Conservation (phyloP, 2,797 vertebrate genomes). For the Erethizon dorsatum region DNA sequence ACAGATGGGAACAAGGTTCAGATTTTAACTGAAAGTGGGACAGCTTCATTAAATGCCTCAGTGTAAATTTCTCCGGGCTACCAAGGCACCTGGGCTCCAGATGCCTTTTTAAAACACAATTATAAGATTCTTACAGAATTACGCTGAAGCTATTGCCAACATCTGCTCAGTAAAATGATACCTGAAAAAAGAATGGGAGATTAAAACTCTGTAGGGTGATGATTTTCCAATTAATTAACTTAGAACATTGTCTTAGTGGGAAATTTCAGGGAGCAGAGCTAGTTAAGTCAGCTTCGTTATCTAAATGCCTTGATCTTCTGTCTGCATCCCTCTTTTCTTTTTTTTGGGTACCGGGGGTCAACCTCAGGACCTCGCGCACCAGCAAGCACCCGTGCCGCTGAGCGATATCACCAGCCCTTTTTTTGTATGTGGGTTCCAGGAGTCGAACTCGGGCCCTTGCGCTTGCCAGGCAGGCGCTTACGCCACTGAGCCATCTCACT, state of each 20-base stretch:
- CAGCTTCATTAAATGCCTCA: not conserved
- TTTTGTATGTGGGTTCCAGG: too few species aligned
- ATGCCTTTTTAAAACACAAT: not conserved
- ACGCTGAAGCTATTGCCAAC: not conserved
- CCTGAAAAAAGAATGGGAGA: not conserved
- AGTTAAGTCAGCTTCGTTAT: not conserved
- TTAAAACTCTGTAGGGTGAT: not conserved
- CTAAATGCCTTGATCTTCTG: not conserved
- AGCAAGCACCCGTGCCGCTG: too few species aligned
- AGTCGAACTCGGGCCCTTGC: too few species aligned
- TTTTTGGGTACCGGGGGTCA: too few species aligned
- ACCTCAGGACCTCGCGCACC: too few species aligned
- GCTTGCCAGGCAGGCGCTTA: too few species aligned
- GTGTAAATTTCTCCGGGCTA: not conserved
- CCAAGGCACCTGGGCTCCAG: not conserved
- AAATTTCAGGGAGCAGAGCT: slow-evolving; percentile 20
- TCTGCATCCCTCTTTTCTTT: not conserved
- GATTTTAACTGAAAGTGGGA: slow-evolving; percentile 12
- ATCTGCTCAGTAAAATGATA: not conserved
- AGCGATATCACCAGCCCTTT: too few species aligned
- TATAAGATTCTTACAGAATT: not conserved
- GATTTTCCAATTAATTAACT: not conserved
- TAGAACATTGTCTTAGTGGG: not conserved
- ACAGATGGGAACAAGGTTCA: not conserved
- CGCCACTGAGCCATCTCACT: too few species aligned